Evolutionary conservation across 2,888 invertebrate species (phyloP).

Genomic region (Linnaemya tessellans): DNA sequence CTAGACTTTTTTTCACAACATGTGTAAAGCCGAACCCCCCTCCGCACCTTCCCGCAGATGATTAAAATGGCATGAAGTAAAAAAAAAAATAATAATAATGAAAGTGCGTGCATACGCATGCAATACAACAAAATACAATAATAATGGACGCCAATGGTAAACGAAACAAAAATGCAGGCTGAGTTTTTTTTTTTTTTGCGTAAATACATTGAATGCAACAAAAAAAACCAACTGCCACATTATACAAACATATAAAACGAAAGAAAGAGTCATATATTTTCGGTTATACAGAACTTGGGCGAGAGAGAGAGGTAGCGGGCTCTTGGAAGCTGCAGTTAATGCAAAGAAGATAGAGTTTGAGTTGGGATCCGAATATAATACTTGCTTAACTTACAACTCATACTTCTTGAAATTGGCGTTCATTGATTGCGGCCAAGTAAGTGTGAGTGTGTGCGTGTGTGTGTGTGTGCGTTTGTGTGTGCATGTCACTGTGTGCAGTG

Average conservation of each 20-base stretch:
- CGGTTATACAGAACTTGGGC: background rate
- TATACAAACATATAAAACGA: constrained; percentile 8
- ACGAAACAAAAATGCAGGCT: constrained; percentile 43
- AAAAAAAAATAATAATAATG: constrained; percentile 23
- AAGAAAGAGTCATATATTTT: constrained; percentile 41
- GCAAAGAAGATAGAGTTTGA: constrained; percentile 7
- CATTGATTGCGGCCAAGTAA: constrained; percentile 42
- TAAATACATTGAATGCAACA: constrained; percentile 18
- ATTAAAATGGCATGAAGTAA: constrained; percentile 17
- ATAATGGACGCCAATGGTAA: constrained; percentile 31
- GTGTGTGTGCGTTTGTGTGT: background rate
- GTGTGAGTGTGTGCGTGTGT: background rate
- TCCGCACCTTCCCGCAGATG: background rate
- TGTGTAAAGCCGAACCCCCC: background rate
- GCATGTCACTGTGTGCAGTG: background rate
- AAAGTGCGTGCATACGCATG: constrained; percentile 67
- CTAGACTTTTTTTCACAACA: constrained; percentile 65
- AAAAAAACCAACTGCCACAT: background rate
- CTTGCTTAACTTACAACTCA: constrained; percentile 62
- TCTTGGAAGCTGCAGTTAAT: constrained; percentile 23
- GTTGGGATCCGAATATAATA: constrained; percentile 40
- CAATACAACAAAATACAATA: constrained; percentile 37
- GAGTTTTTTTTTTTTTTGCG: constrained; percentile 42
- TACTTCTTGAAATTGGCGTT: constrained; percentile 48
- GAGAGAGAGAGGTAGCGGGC: background rate